Evolutionary conservation across 2,888 invertebrate genomes (phyloP), one percentile per base, ranked within the genome.

Genomic region (Polydrusus tereticollis): DNA sequence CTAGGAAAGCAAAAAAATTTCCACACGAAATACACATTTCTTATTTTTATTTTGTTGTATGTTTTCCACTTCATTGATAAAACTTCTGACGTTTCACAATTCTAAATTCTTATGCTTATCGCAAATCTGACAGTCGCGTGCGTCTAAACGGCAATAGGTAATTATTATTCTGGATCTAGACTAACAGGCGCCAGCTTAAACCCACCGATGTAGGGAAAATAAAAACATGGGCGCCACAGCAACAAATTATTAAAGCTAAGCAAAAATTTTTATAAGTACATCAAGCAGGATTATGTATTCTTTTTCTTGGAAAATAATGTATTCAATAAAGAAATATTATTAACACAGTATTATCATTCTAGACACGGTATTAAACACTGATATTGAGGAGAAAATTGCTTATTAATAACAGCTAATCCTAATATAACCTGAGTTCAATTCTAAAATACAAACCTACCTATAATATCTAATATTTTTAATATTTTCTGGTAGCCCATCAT

Each of bases 81-180:
- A 50, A 50, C 26, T 47, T 50, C 14, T 26, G 26, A 50, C 50
- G 26, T 50, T 50, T 26, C n/a, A n/a, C 21, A 23, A 23, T 14
- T 0, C n/a, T 47, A 47, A 47, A 47, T 47, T 47, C 8, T 26
- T 14, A 26, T 50, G 50, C 26, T 50, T 43, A 43, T 63, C 63
- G 16, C 26, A 18, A 58, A 57, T 66, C 29, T 29, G 45, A 26
- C 57, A 21, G 75, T 79, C 76, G 78, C 78, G 78, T 79, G 78
- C 76, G 72, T 69, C 73, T 59, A 57, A 72, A 59, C 59, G 29
- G 43, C 59, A 73, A 71, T 76, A 55, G 29, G 43, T 57, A 73
- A 71, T 76, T 75, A 79, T 79, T 62, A 66, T 66, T 62, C 66
- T 75, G 77, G 78, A 78, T 75, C 75, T 77, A 79, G 79, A 79